A percentile compares a stretch with the other conserved stretches of the same genome.
phyloP scores from a whole-genome alignment of 2,888 invertebrate species.

The Zaprionus bogoriensis region DNA sequence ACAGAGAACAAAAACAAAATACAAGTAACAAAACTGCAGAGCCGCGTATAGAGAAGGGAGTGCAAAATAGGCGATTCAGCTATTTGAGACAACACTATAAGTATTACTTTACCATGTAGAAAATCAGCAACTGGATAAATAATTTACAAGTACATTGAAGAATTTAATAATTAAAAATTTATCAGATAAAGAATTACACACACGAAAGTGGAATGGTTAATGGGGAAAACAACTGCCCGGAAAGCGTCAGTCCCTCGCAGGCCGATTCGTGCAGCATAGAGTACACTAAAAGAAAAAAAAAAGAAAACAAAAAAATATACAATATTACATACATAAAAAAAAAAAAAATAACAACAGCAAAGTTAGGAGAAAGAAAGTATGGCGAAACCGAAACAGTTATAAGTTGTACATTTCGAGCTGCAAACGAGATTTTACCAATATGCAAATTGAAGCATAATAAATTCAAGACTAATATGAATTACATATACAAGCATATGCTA shows the following conservation, averaged over 20 bases:
- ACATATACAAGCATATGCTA: conserved; percentile 19
- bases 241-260: neutral
- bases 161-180: conserved; percentile 54
- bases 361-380: conserved; percentile 8
- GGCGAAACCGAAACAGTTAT: conserved; percentile 48
- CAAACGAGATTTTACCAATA: conserved; percentile 60
- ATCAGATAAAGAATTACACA: conserved; percentile 43
- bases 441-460: conserved; percentile 55
- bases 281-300: conserved; percentile 11
- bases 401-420: conserved; percentile 60
- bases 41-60: conserved; percentile 23
- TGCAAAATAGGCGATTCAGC: conserved; percentile 53
- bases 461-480: conserved; percentile 65
- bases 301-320: conserved; percentile 2
- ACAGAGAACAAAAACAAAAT: conserved; percentile 8
- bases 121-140: conserved; percentile 52
- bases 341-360: too few relatives aligned
- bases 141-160: conserved; percentile 62
- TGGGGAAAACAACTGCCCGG: neutral
- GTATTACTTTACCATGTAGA: conserved; percentile 75
- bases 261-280: conserved; percentile 3
- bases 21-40: conserved; percentile 25
- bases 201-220: conserved; percentile 2
- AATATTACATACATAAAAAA: conserved; percentile 9
- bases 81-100: conserved; percentile 59